These are phyloP conservation scores for Herpetotheres cachinnans DNA, from an alignment of 2,113 vertebrate species.

Conservation along the genomic window DNA sequence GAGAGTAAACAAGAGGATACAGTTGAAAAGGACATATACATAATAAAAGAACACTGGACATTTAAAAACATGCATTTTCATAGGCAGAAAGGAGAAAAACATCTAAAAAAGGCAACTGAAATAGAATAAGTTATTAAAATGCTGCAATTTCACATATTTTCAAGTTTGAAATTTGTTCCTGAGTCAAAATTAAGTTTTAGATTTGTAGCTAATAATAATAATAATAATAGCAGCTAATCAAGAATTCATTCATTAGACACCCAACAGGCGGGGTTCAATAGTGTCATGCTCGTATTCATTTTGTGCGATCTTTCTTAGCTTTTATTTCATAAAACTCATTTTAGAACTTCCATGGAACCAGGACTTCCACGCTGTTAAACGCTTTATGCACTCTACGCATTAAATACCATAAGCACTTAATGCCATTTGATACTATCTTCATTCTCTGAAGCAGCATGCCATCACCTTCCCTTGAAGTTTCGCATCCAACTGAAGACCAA, in stretches of 20 bases:
- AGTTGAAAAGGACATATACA: not conserved
- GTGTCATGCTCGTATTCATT: not conserved
- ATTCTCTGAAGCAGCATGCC: not conserved
- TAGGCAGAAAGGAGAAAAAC: not conserved
- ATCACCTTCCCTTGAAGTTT: not conserved
- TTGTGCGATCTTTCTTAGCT: not conserved
- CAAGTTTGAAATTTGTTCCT: not conserved
- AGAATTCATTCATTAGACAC: not conserved
- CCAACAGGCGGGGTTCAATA: not conserved
- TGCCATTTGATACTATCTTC: not conserved
- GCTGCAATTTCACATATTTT: not conserved
- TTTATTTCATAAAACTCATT: not conserved
- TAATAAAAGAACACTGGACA: not conserved
- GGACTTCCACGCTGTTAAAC: not conserved
- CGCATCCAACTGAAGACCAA: not conserved
- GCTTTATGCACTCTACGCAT: not conserved
- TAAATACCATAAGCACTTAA: not conserved
- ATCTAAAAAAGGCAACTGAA: not conserved
- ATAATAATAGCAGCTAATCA: not conserved
- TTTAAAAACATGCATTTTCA: not conserved
- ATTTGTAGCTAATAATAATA: not conserved
- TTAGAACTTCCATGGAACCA: not conserved
- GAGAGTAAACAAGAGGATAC: conserved; percentile 33
- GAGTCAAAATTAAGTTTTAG: not conserved
- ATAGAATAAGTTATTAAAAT: not conserved